phyloP scores from a whole-genome alignment of 2,113 vertebrate genomes.

The Equus quagga region DNA sequence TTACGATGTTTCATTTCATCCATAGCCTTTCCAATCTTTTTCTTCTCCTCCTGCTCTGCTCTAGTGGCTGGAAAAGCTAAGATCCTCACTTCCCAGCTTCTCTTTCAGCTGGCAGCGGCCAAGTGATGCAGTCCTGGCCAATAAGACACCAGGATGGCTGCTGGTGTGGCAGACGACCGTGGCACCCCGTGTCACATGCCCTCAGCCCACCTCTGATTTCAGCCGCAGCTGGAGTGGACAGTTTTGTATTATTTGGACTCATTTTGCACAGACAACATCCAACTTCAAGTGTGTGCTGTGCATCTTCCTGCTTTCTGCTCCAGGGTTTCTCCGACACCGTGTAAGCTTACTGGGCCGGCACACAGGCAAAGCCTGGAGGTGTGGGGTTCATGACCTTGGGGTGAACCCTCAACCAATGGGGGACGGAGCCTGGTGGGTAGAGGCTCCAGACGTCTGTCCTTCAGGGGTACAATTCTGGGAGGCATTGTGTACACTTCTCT shows the following conservation, averaged over 20 bases:
- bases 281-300: not conserved
- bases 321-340: not conserved
- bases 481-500: not conserved
- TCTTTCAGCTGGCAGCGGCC: not conserved
- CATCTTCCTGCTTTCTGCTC: not conserved
- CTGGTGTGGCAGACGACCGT: not conserved
- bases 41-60: not conserved
- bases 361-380: not conserved
- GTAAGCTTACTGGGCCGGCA: not conserved
- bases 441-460: not conserved
- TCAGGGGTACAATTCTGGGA: not conserved
- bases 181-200: no score
- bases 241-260: not conserved
- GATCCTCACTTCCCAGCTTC: not conserved
- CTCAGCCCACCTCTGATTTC: not conserved
- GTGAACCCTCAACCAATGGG: not conserved
- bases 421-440: not conserved
- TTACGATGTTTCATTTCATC: not conserved
- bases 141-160: not conserved
- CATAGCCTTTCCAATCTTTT: not conserved
- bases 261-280: not conserved
- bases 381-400: not conserved
- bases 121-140: not conserved
- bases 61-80: not conserved
- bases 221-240: not conserved